Conservation (phyloP, 37 sponge, comb jelly and placozoan species). For the Chondrilla cf. caribensis region DNA sequence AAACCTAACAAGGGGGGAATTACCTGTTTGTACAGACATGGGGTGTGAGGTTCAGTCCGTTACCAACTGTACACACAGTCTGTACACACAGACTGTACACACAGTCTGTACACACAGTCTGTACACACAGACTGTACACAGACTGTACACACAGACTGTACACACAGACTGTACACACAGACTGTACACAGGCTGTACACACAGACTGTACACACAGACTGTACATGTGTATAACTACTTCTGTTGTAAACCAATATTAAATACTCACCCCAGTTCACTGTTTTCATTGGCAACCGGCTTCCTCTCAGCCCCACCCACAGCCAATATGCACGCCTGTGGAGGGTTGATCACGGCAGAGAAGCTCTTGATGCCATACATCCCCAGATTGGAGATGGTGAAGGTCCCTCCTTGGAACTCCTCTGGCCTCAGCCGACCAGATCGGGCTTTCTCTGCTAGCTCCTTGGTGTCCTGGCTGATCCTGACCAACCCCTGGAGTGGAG, state of each 20-base stretch:
- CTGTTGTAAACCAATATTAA: no score
- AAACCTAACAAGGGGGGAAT: constrained; percentile 40
- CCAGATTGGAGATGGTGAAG: constrained; percentile 95
- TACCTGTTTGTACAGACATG: no score
- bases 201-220: no score
- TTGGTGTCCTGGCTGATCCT: constrained; percentile 69
- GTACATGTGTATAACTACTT: no score
- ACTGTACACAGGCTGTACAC: no score
- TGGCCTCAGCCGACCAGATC: constrained; percentile 74
- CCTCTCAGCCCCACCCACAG: constrained; percentile 93
- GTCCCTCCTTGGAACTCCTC: constrained; percentile 95
- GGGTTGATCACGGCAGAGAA: constrained; percentile 96
- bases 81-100: no score
- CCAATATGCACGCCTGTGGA: constrained; percentile 92
- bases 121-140: no score
- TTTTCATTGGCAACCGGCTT: constrained; percentile 66
- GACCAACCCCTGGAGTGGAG: constrained; percentile 58
- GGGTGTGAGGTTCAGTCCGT: not conserved
- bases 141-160: not conserved
- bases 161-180: no score
- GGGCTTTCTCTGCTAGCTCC: constrained; percentile 80
- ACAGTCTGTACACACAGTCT: no score
- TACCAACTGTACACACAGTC: no score
- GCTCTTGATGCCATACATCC: constrained; percentile 83
- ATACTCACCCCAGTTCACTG: constrained; percentile 35